Conservation (phyloP, 2,797 vertebrate genomes). For the Lerista edwardsae region DNA sequence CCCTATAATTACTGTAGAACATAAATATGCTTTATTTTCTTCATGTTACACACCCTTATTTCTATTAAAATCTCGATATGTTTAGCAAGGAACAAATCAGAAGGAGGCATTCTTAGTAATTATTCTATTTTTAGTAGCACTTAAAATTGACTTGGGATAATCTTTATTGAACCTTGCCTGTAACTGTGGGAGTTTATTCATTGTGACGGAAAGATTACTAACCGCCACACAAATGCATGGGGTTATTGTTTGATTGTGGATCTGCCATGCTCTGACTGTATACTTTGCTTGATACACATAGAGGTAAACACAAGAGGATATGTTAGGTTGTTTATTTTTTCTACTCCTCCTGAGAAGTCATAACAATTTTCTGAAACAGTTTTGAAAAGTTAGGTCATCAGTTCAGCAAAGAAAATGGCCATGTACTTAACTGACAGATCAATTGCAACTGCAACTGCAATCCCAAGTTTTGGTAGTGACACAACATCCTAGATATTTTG, state of each 20-base stretch:
- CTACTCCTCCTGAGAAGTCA: constrained; percentile 27
- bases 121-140: neutral
- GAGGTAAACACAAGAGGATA: constrained; percentile 43
- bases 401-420: constrained; percentile 52
- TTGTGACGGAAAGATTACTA: constrained; percentile 50
- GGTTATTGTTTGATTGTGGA: constrained; percentile 60
- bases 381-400: constrained; percentile 51
- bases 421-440: constrained; percentile 20
- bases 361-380: constrained; percentile 54
- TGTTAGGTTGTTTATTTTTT: constrained; percentile 9
- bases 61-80: neutral
- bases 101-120: neutral
- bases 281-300: constrained; percentile 48
- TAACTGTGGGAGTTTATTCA: neutral
- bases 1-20: neutral
- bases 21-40: neutral
- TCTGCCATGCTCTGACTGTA: constrained; percentile 52
- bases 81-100: neutral
- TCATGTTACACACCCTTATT: neutral
- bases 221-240: constrained; percentile 47
- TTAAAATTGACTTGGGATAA: neutral
- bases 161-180: constrained; percentile 19
- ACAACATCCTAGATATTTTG: too few species aligned
- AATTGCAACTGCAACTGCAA: too few species aligned
- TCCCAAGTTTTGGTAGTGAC: too few species aligned